A percentile compares a stretch with the other conserved stretches of the same genome.
Conservation (phyloP, 2,888 invertebrate species). For the Gisinianus flammeolus region DNA sequence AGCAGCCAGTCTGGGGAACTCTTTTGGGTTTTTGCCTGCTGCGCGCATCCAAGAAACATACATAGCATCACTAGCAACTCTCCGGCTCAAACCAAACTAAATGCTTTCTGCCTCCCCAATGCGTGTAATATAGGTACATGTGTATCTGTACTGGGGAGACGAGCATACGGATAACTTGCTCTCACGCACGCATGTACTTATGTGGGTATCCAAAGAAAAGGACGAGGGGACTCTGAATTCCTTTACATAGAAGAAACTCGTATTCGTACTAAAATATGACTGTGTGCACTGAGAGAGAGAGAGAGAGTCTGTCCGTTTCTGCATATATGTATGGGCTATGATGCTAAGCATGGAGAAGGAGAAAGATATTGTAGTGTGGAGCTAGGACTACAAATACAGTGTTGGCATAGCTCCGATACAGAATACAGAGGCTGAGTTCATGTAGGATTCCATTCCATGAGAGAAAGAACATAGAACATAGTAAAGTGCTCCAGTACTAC, state of each 20-base stretch:
- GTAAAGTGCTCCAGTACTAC: no score
- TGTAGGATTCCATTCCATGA: background rate
- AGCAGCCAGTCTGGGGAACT: constrained; percentile 1
- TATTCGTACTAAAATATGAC: background rate
- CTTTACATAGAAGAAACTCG: background rate
- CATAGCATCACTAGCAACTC: no score
- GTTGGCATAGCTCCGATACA: background rate
- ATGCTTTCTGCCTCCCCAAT: no score
- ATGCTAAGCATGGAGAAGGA: background rate
- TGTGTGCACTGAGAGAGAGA: background rate
- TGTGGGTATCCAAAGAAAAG: no score
- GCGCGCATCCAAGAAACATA: no score
- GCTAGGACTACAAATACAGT: background rate
- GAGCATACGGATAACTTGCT: no score
- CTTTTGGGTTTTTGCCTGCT: background rate
- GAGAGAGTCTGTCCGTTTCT: background rate
- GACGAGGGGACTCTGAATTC: background rate
- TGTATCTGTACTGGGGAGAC: no score
- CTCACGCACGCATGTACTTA: no score
- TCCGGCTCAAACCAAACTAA: no score
- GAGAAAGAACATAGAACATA: no score
- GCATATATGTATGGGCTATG: background rate
- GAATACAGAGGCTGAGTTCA: background rate
- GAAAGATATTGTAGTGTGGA: background rate
- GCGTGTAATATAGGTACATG: no score